Evolutionary conservation across 2,113 vertebrate species (phyloP), one percentile per base, ranked within the genome.

Genomic region (Arenaria interpres): DNA sequence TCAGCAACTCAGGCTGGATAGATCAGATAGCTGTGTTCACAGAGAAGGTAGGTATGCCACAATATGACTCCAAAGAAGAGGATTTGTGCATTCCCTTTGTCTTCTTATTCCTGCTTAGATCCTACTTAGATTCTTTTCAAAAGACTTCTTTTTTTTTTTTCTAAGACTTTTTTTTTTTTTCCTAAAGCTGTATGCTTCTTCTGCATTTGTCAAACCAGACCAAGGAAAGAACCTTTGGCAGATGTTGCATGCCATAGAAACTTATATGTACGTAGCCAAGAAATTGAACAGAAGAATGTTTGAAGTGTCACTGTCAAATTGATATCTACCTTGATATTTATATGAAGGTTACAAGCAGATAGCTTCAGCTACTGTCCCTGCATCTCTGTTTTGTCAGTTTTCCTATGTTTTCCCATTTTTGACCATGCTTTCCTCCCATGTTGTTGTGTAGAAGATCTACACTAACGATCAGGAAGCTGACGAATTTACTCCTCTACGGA

Each of bases 71-170:
- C 27, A 76, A 73, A 83, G 12, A 62, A 37, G 9, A 5, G 7
- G 3, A 41, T 6, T 1, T 64, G 1, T 46, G 9, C 54, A 7
- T 16, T 20, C 13, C 6, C 14, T 72, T 75, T 71, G 12, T 75
- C 2, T 64, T 82, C 28, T 74, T 56, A 30, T 3, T 74, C 3
- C 8, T 85, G 8, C 18, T 56, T 60, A 46, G 22, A 41, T 57
- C 3, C 7, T 85, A 9, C 16, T 57, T 62, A 41, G 19, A 30
- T 51, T 35, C 30, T 46, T 66, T 63, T 19, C 51, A 60, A 27
- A 51, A 59, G 1, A 8, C 0, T 33, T 8, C 0, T 33, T 8
- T 21, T 56, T 32, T 56, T 18, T 35, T 8, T 21, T 56, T 24
- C 46, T 18, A 41, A 41, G 39, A 41, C 39, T 41, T 41, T 14